phyloP scores from a whole-genome alignment of 2,113 vertebrate species.

The Cavia porcellus region DNA sequence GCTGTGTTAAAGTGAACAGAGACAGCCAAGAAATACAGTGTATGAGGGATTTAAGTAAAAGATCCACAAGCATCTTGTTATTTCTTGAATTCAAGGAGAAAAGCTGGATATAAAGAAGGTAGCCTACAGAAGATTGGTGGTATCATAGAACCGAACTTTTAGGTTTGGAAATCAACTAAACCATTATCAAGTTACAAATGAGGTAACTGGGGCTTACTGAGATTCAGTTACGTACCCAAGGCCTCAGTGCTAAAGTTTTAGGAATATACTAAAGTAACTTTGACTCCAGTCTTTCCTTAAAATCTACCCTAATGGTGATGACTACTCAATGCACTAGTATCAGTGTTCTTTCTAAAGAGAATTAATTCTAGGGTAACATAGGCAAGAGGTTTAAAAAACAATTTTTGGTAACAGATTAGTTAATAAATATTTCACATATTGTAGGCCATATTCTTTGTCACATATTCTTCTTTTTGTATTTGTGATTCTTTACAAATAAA shows the following conservation, averaged over 20 bases:
- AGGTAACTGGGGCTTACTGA: neutral
- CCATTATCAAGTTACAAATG: slow-evolving; percentile 9
- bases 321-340: neutral
- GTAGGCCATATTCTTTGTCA: neutral
- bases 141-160: neutral
- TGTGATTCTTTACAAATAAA: neutral
- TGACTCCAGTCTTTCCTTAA: neutral
- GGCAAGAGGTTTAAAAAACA: neutral
- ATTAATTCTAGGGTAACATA: neutral
- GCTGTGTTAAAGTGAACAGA: slow-evolving; percentile 19
- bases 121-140: neutral
- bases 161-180: slow-evolving; percentile 41
- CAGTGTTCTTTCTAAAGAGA: neutral
- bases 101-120: neutral
- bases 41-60: slow-evolving; percentile 33
- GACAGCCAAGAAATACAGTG: neutral
- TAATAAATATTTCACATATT: neutral
- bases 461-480: slow-evolving; percentile 1
- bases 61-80: neutral
- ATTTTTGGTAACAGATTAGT: neutral
- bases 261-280: neutral
- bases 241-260: slow-evolving; percentile 23
- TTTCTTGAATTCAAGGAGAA: neutral
- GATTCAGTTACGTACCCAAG: neutral
- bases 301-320: neutral